Base-by-base conservation (phyloP, 30 jellyfish, hydroid and myxozoan species). In the Aurelia sp. region DNA sequence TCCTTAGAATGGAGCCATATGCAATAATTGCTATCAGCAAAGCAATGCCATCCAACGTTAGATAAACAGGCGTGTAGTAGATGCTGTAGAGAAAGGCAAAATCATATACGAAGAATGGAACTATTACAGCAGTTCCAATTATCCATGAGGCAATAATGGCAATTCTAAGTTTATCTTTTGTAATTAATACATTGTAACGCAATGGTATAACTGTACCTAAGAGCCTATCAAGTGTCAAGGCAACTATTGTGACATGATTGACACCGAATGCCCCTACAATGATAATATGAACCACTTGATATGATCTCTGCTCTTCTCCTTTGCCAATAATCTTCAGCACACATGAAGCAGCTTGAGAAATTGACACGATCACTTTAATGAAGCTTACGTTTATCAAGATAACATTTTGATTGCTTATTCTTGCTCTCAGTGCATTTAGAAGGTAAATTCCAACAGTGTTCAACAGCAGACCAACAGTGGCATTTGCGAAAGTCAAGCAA, bases 261-360 rank as follows among this genome's bases (percentile, higher is more conserved):
- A 75, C 70, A 18, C 95, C 95, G 59, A 72, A 85, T 50, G 76
- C 67, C 58, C 95, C 92, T 33, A 79, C 92, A 58, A 68, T 70
- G 38, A 83, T 19, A 17, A 60, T 71, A 52, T 58, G 87, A 19
- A 83, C 1, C 24, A 83, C 58, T 48, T 71, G 81, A 76, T 70
- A 58, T 70, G 61, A 63, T 57, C 64, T 60, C 58, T 47, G 17
- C 11, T 18, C 78, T 19, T 71, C 63, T 52, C 71, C 92, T 27
- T 52, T 15, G 58, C 71, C 71, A 40, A 20, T 20, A 13, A 47
- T 27, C 58, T 71, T 80, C 31, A 83, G 47, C 55, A 76, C 44
- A 35, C 79, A 3, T 19, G 70, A 31, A 35, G 24, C 72, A 13
- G 59, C 41, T 63, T 83, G 87, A 19, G 86, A 18, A 12, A 83